Evolutionary conservation across 2,113 vertebrate species (phyloP).

Genomic region (Thalassarche chlororhynchos): DNA sequence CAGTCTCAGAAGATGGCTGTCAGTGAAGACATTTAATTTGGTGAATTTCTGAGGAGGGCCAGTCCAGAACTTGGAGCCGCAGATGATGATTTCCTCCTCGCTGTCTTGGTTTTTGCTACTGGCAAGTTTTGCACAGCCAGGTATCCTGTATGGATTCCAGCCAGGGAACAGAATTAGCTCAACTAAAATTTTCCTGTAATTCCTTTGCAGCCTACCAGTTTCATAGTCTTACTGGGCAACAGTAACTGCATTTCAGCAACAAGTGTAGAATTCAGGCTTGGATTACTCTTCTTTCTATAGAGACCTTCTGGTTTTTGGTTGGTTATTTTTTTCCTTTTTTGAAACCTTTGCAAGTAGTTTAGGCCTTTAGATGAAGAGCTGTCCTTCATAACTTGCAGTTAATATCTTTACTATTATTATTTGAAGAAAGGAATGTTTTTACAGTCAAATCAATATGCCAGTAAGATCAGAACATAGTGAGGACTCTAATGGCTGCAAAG

Average conservation of each 20-base stretch:
- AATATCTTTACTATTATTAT: conserved; percentile 17
- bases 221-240: neutral
- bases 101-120: neutral
- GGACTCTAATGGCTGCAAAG: conserved; percentile 50
- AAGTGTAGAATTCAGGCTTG: neutral
- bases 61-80: neutral
- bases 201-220: neutral
- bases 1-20: neutral
- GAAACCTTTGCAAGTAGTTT: neutral
- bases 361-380: neutral
- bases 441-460: conserved; percentile 56
- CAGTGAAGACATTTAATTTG: neutral
- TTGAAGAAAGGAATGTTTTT: conserved; percentile 51
- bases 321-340: neutral
- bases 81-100: neutral
- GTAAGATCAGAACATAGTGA: conserved; percentile 45
- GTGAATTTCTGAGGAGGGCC: neutral
- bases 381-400: conserved; percentile 20
- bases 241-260: neutral
- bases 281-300: neutral
- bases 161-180: neutral
- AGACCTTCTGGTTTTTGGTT: neutral
- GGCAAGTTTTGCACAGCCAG: neutral
- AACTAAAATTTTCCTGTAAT: neutral
- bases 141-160: neutral